These are phyloP conservation scores for Stictonetta naevosa DNA, from an alignment of 2,113 vertebrate species.

Conservation along the genomic window DNA sequence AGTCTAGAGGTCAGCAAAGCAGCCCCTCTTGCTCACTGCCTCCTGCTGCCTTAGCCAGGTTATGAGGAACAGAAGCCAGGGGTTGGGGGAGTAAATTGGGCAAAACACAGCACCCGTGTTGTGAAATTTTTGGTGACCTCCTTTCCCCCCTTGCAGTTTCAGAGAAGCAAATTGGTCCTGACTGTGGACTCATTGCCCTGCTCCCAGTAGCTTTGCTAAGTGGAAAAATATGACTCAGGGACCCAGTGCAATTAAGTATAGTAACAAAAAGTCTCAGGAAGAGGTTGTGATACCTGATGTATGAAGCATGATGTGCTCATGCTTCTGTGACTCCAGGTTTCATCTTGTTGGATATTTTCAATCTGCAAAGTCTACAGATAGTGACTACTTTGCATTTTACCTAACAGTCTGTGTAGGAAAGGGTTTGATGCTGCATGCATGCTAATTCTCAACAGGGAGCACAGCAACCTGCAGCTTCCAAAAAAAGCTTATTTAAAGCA, in stretches of 20 bases:
- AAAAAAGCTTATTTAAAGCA: not conserved
- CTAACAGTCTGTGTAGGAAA: not conserved
- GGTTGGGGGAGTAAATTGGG: not conserved
- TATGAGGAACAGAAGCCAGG: constrained; percentile 27
- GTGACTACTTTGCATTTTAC: not conserved
- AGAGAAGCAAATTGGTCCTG: not conserved
- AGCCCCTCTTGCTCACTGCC: not conserved
- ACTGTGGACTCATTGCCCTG: not conserved
- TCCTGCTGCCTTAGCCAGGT: constrained; percentile 42
- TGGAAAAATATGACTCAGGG: not conserved
- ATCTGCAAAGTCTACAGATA: not conserved
- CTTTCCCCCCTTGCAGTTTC: not conserved
- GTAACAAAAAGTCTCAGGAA: not conserved
- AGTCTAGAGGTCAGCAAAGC: constrained; percentile 93
- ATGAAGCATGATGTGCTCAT: too few species aligned
- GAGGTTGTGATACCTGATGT: not conserved
- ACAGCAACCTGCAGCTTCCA: not conserved
- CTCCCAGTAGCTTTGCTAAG: not conserved
- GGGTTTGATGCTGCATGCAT: not conserved
- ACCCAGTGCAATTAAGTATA: not conserved
- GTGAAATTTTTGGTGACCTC: not conserved
- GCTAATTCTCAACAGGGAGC: not conserved
- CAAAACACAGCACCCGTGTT: not conserved
- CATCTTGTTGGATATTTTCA: not conserved
- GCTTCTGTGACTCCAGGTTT: not conserved